A percentile compares a stretch with the other conserved stretches of the same genome.
phyloP scores from a whole-genome alignment of 2,888 invertebrate genomes.

The Spilarctia lutea region DNA sequence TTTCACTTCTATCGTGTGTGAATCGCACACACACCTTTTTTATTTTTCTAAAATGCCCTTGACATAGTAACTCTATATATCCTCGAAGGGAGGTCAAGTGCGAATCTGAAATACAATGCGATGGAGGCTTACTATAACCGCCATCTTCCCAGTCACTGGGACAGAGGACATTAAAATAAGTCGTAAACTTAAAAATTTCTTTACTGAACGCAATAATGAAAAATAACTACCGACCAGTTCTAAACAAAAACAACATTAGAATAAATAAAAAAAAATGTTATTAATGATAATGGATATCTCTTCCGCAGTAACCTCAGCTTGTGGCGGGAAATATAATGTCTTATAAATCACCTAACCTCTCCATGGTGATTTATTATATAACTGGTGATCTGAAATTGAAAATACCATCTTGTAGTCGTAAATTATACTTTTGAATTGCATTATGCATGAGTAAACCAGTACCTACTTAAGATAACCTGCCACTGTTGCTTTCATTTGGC shows the following conservation, averaged over 20 bases:
- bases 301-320: conserved; percentile 33
- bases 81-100: no score
- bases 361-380: conserved; percentile 10
- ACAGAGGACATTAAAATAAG: no score
- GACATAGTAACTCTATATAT: no score
- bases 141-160: no score
- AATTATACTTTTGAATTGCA: conserved; percentile 10
- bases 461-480: neutral
- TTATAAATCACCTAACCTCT: conserved; percentile 37
- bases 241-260: neutral
- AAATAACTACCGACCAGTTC: neutral
- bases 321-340: conserved; percentile 21
- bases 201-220: neutral
- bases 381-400: conserved; percentile 4
- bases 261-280: conserved; percentile 10
- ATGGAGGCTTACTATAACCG: no score
- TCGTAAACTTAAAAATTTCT: neutral
- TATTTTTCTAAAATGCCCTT: no score
- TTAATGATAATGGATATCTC: conserved; percentile 38
- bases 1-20: no score
- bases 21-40: no score
- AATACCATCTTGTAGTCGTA: neutral
- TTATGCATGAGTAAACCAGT: neutral
- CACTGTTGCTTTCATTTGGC: neutral
- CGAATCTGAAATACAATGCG: no score